Conservation (phyloP, 2,113 vertebrate species). For the Trichomycterus rosablanca region DNA sequence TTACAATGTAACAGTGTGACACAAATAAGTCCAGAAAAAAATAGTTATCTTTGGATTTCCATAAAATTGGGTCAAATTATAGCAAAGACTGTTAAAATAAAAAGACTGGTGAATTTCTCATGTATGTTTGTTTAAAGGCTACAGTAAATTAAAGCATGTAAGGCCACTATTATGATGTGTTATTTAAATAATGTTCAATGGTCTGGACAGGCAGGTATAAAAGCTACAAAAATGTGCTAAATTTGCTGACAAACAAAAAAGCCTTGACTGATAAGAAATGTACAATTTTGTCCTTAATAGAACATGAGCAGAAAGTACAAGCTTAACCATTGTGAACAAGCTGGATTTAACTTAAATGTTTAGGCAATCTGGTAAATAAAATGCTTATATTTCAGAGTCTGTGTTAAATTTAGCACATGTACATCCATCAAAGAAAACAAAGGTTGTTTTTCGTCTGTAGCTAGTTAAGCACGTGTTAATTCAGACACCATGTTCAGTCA, state of each 20-base stretch:
- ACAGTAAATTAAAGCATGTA: background rate
- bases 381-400: too few relatives aligned
- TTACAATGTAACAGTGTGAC: too few relatives aligned
- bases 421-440: slow-evolving; percentile 22
- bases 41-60: too few relatives aligned
- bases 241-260: slow-evolving; percentile 13
- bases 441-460: too few relatives aligned
- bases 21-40: too few relatives aligned
- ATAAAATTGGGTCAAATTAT: background rate
- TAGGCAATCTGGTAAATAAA: too few relatives aligned
- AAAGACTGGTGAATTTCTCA: background rate
- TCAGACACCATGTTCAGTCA: slow-evolving; percentile 46
- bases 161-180: slow-evolving; percentile 4
- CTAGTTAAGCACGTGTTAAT: too few relatives aligned
- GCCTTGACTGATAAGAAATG: slow-evolving; percentile 14
- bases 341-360: too few relatives aligned
- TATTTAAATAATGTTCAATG: background rate
- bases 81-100: background rate
- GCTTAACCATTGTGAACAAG: too few relatives aligned
- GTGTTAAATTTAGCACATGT: slow-evolving; percentile 10
- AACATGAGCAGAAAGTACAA: background rate
- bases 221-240: background rate
- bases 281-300: too few relatives aligned
- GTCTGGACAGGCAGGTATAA: background rate
- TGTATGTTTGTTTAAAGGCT: background rate